Conservation (phyloP, 2,797 vertebrate species). For the Lutjanus argentimaculatus region DNA sequence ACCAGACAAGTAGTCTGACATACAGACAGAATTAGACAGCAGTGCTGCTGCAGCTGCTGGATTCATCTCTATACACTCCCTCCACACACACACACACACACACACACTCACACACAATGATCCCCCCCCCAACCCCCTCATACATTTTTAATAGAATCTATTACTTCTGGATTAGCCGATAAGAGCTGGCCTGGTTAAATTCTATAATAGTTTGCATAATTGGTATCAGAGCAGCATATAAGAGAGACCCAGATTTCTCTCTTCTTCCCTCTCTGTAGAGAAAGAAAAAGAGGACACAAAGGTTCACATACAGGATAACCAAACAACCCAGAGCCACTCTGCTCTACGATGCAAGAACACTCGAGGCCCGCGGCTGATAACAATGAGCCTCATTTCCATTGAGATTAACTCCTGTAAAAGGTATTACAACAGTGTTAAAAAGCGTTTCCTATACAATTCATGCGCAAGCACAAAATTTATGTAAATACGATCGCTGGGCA, state of each 20-base stretch:
- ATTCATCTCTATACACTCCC: conserved; percentile 65
- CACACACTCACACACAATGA: conserved; percentile 16
- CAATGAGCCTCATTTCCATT: conserved; percentile 83
- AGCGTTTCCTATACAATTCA: conserved; percentile 68
- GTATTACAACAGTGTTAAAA: conserved; percentile 75
- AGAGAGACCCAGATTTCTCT: conserved; percentile 78
- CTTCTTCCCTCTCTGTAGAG: conserved; percentile 51
- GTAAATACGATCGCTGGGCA: conserved; percentile 63
- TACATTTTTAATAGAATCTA: conserved; percentile 91
- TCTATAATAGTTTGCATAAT: conserved; percentile 89
- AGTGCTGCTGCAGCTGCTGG: conserved; percentile 79
- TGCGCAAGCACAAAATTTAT: conserved; percentile 68
- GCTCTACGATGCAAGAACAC: conserved; percentile 65
- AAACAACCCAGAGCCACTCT: conserved; percentile 73
- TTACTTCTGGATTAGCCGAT: conserved; percentile 90
- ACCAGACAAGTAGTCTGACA: conserved; percentile 73
- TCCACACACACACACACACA: conserved; percentile 26
- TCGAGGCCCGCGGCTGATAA: conserved; percentile 73
- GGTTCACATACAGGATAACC: conserved; percentile 78
- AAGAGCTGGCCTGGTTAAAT: conserved; percentile 87
- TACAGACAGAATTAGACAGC: conserved; percentile 74
- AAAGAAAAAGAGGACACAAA: conserved; percentile 67
- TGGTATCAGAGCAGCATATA: conserved; percentile 82
- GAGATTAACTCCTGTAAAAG: conserved; percentile 79
- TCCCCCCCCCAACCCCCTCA: conserved; percentile 73